Percentiles rank a stretch among this genome's conserved stretches.
Conservation (phyloP, 2,888 invertebrate genomes). For the Lepidonotus clava region DNA sequence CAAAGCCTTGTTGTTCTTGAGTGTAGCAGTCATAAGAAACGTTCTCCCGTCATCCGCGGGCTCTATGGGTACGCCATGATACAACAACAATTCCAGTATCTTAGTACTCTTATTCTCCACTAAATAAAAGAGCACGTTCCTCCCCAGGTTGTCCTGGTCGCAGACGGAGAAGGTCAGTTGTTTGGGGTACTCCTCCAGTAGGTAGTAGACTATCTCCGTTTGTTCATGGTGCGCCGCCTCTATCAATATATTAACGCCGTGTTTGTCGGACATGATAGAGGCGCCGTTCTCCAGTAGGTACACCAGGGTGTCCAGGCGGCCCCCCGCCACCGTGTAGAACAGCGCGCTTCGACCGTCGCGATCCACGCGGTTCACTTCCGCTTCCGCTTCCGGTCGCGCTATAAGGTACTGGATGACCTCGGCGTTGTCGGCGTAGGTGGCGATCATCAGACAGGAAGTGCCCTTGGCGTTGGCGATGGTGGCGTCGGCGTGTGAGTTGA, state of each 20-base stretch:
- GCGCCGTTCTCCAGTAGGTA: constrained; percentile 62
- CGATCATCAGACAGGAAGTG: constrained; percentile 64
- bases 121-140: constrained; percentile 62
- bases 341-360: constrained; percentile 64
- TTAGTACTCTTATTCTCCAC: constrained; percentile 47
- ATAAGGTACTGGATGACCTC: constrained; percentile 63
- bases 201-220: constrained; percentile 60
- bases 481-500: constrained; percentile 56
- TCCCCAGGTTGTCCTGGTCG: constrained; percentile 56
- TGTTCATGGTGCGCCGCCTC: constrained; percentile 62
- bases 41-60: constrained; percentile 62
- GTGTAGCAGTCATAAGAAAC: constrained; percentile 63
- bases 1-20: constrained; percentile 59
- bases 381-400: constrained; percentile 26
- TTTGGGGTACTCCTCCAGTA: constrained; percentile 52
- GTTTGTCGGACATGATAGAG: constrained; percentile 55
- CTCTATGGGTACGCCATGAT: constrained; percentile 47
- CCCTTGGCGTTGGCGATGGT: constrained; percentile 58
- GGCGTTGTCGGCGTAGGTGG: constrained; percentile 63
- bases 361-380: constrained; percentile 58
- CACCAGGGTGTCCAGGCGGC: constrained; percentile 59
- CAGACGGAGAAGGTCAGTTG: constrained; percentile 52
- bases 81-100: constrained; percentile 59
- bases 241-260: constrained; percentile 63
- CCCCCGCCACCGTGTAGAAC: constrained; percentile 64